Conservation (phyloP, 2,113 vertebrate genomes). For the Cololabis saira region DNA sequence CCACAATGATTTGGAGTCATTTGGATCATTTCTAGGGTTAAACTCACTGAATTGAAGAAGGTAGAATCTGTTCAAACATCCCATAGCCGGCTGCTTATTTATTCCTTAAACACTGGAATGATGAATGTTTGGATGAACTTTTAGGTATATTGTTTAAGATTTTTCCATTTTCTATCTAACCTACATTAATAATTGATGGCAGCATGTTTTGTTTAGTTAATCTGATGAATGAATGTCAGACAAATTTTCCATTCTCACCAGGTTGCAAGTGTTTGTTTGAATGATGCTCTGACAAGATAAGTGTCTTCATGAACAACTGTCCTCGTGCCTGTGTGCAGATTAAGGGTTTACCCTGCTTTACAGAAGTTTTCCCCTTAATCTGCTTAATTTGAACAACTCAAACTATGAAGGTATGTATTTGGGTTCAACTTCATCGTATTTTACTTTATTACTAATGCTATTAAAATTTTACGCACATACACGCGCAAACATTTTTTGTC, state of each 20-base stretch:
- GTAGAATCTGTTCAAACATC: not conserved
- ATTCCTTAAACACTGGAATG: slow-evolving; percentile 15
- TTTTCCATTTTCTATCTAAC: slow-evolving; percentile 12
- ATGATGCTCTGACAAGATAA: not conserved
- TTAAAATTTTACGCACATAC: not conserved
- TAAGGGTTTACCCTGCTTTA: not conserved
- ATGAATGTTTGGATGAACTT: slow-evolving; percentile 1
- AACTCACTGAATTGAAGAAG: slow-evolving; percentile 9
- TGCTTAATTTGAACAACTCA: not conserved
- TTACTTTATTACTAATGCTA: too few relatives aligned
- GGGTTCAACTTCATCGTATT: too few relatives aligned
- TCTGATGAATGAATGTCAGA: slow-evolving; percentile 5
- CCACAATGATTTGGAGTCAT: slow-evolving; percentile 17
- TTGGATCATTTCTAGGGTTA: slow-evolving; percentile 4
- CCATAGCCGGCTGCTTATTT: slow-evolving; percentile 1
- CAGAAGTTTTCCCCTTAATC: not conserved
- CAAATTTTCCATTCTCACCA: not conserved
- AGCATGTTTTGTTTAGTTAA: slow-evolving; percentile 13
- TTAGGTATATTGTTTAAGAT: slow-evolving; percentile 1
- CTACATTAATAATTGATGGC: slow-evolving; percentile 23
- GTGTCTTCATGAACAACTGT: not conserved
- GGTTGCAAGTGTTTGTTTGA: not conserved
- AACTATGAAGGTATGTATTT: not conserved
- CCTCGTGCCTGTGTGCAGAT: too few relatives aligned
- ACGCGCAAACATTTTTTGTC: not conserved